Percentiles rank a stretch among this genome's conserved stretches.
Evolutionary conservation across 2,888 invertebrate genomes (phyloP).

Genomic region (Temnothorax rugatulus): DNA sequence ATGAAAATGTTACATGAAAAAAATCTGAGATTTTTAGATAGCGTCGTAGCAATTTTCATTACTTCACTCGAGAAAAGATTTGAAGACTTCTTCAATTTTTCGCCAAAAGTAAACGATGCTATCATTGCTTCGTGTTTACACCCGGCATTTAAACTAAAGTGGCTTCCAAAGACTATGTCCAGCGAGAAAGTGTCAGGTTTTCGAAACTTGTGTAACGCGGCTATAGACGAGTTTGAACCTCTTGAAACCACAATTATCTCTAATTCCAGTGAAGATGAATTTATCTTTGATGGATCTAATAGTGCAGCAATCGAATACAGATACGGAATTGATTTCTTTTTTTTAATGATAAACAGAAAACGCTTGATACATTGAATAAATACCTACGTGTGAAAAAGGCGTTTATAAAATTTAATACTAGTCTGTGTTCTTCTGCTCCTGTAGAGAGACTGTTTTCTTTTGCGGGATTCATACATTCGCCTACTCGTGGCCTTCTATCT

Average conservation of each 20-base stretch:
- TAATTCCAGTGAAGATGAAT: constrained; percentile 12
- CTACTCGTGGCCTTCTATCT: constrained; percentile 6
- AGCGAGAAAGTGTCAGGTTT: not conserved
- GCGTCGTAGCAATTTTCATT: constrained; percentile 6
- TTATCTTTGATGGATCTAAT: constrained; percentile 1
- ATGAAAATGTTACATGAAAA: not conserved
- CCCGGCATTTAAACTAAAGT: constrained; percentile 4
- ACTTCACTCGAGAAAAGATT: constrained; percentile 7
- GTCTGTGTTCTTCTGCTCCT: too few species aligned
- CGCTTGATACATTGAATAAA: not conserved
- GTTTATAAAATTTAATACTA: not conserved
- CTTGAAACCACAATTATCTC: not conserved
- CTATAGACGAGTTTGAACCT: constrained; percentile 3
- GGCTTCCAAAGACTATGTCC: not conserved
- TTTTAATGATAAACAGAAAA: constrained; percentile 12
- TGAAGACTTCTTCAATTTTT: constrained; percentile 2
- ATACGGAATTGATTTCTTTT: not conserved
- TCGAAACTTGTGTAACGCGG: constrained; percentile 8
- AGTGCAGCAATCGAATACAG: constrained; percentile 2
- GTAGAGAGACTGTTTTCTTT: constrained; percentile 1
- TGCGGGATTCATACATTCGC: constrained; percentile 15
- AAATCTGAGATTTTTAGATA: constrained; percentile 1
- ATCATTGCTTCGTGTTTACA: constrained; percentile 19
- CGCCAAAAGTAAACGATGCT: constrained; percentile 1
- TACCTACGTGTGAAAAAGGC: not conserved